These are phyloP conservation scores for Gallinago paraguaiae DNA, from an alignment of 2,113 vertebrate species.

Conservation along the genomic window DNA sequence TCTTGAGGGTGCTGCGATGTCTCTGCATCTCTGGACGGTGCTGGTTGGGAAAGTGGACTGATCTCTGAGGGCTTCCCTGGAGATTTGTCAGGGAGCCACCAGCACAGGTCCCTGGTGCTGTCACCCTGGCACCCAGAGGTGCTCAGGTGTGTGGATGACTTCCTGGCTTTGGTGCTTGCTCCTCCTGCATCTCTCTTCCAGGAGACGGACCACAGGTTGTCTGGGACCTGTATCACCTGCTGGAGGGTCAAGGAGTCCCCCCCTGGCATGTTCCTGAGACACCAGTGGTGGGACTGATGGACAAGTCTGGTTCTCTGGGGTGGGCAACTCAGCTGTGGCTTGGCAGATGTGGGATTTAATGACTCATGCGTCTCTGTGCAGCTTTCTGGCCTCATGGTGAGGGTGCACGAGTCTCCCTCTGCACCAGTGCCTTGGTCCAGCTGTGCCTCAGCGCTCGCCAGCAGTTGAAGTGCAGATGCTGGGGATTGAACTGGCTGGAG, in stretches of 20 bases:
- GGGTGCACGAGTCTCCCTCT: rapidly evolving
- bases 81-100: background rate
- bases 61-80: background rate
- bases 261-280: background rate
- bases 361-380: rapidly evolving
- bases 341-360: background rate
- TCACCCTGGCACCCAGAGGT: background rate
- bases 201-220: background rate
- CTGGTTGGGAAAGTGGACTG: background rate
- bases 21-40: rapidly evolving
- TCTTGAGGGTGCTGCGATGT: rapidly evolving
- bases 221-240: background rate
- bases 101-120: background rate
- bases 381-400: rapidly evolving
- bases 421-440: rapidly evolving
- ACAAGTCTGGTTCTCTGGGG: rapidly evolving
- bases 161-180: background rate
- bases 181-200: background rate
- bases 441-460: rapidly evolving
- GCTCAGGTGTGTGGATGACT: background rate
- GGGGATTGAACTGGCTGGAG: background rate
- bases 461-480: background rate
- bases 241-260: rapidly evolving
- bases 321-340: background rate
- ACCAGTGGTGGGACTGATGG: background rate